These are phyloP conservation scores for Ploceus nigricollis DNA, from an alignment of 2,113 vertebrate genomes.

Conservation along the genomic window DNA sequence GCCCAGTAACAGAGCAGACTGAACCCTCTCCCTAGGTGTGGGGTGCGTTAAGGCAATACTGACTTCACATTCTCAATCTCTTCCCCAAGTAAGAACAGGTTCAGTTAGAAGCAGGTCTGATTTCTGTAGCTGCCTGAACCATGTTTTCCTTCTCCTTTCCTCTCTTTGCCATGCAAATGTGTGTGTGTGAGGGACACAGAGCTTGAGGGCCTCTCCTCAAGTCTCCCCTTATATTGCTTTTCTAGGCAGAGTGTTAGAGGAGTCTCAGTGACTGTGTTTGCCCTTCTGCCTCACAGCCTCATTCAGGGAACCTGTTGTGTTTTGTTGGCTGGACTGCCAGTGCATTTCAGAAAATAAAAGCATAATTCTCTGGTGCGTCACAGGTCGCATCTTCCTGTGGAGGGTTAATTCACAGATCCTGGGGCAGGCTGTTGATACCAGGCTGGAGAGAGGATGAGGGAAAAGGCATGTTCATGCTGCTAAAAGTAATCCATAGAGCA, in stretches of 20 bases:
- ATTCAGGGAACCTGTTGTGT: neutral
- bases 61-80: neutral
- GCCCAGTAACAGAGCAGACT: neutral
- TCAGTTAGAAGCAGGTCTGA: neutral
- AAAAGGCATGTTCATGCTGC: neutral
- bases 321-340: neutral
- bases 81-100: neutral
- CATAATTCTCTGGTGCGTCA: fast-evolving
- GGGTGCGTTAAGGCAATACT: neutral
- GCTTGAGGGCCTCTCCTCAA: neutral
- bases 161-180: neutral
- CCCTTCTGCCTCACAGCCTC: neutral
- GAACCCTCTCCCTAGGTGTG: neutral
- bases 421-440: neutral
- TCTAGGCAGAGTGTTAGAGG: neutral
- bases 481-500: neutral
- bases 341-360: neutral
- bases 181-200: neutral
- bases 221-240: neutral
- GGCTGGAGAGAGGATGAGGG: neutral
- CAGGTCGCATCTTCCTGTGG: neutral
- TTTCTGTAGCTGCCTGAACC: neutral
- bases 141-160: neutral
- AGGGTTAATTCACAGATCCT: neutral
- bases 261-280: neutral